Evolutionary conservation across 1,140 invertebrate genomes (phyloP), one percentile per base, ranked within the genome.

Genomic region (Bombyx mori): DNA sequence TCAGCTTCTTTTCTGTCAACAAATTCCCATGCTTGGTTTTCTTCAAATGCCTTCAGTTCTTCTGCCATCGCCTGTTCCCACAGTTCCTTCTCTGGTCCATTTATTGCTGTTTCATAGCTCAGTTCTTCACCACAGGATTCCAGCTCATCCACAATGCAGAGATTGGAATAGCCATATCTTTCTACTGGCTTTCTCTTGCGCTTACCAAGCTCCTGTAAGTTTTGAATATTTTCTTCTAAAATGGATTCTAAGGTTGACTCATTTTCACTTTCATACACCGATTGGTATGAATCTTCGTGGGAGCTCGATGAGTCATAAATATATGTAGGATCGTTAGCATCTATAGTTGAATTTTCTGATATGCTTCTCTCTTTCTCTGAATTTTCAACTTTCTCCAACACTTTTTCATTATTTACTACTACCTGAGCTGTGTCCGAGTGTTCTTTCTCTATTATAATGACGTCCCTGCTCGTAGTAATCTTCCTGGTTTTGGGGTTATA

Each of bases 21-120:
- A 42, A 61, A n/a, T 4, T 67, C 62, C 65, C 62, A 69, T 3
- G 69, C 62, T 44, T 60, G 45, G 26, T 66, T 71, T 3, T 69
- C 63, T 53, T 66, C 45, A 45, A 69, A 71, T 42, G 61, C 52
- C 7, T 68, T 46, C 26, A 71, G 22, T 53, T 68, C 66, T 2
- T 66, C 66, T 43, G 59, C 8, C 7, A 65, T 26, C 26, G 66
- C 69, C 9, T 35, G 42, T 18, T 57, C 2, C 69, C 62, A 69
- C 8, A 61, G 46, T 10, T 56, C 52, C 18, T 52, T 64, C 18
- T 69, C 63, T 52, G 61, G 58, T 45, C 69, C 49, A 26, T 35
- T 0, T 8, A 60, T 9, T 3, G 58, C 58, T 50, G n/a, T n/a
- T n/a, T n/a, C n/a, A 48, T 48, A 48, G n/a, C n/a, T n/a, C n/a